A percentile compares a stretch with the other conserved stretches of the same genome.
These are phyloP conservation scores for Microcebus tavaratra DNA, from an alignment of 2,113 vertebrate species.

Conservation along the genomic window DNA sequence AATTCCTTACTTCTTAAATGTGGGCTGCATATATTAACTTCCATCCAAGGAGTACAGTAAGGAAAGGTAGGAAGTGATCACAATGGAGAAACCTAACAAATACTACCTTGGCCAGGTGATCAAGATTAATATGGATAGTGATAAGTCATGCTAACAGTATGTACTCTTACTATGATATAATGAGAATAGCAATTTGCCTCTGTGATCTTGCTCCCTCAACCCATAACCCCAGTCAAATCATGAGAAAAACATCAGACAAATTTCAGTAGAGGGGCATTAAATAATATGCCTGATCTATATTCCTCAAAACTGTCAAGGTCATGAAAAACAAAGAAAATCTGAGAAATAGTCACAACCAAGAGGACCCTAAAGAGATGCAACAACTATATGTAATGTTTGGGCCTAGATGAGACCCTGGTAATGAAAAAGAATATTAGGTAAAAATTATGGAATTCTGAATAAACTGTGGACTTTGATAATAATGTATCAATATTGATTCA, in stretches of 20 bases:
- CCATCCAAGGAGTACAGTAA: background rate
- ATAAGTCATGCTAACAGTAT: background rate
- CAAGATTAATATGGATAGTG: background rate
- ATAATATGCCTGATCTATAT: background rate
- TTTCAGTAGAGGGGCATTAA: background rate
- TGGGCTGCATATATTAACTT: background rate
- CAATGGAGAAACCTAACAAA: background rate
- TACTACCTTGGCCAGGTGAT: background rate
- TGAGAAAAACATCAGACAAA: background rate
- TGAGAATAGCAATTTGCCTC: background rate
- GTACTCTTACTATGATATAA: background rate
- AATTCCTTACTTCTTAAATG: background rate
- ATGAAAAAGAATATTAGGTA: background rate
- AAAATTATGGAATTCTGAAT: background rate
- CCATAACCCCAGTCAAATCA: too few species aligned
- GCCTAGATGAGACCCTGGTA: background rate
- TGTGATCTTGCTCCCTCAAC: background rate
- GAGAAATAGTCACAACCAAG: too few species aligned
- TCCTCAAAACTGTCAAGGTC: background rate
- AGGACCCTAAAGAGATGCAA: background rate
- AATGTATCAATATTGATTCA: background rate
- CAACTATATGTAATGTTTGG: background rate
- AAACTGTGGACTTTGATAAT: background rate
- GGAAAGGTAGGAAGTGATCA: background rate
- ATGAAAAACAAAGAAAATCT: too few species aligned